Percentiles rank a stretch among this genome's conserved stretches.
Evolutionary conservation across 2,113 vertebrate genomes (phyloP).

Genomic region (Dicrurus megarhynchus): DNA sequence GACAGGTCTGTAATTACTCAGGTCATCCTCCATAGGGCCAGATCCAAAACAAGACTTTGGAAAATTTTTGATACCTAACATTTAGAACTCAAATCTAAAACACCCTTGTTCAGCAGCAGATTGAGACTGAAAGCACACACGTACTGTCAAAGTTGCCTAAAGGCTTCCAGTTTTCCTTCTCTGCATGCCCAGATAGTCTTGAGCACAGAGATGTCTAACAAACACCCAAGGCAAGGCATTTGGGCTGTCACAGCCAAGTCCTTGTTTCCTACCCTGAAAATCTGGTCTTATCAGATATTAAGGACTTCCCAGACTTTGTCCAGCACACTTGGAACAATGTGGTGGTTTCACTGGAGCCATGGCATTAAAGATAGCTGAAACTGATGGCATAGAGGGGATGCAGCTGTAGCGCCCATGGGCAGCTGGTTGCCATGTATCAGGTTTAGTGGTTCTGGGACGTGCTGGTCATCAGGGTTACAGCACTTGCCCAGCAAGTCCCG

Average conservation of each 20-base stretch:
- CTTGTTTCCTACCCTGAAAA: neutral
- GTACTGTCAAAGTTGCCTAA: neutral
- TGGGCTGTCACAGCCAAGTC: neutral
- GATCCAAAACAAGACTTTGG: neutral
- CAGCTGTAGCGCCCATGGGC: neutral
- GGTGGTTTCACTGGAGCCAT: neutral
- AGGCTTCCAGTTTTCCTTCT: neutral
- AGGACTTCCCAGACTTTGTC: neutral
- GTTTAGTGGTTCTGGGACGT: neutral
- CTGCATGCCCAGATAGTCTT: neutral
- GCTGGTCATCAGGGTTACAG: neutral
- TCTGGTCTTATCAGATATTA: neutral
- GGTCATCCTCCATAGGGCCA: neutral
- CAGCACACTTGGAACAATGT: neutral
- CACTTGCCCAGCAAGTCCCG: neutral
- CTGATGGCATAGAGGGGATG: neutral
- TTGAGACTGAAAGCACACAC: neutral
- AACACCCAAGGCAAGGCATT: neutral
- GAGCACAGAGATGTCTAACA: neutral
- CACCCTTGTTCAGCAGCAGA: neutral
- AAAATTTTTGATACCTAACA: neutral
- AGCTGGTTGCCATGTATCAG: neutral
- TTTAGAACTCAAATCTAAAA: neutral
- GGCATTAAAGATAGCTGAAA: neutral
- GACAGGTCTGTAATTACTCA: neutral